Evolutionary conservation across 2,113 vertebrate genomes (phyloP), one percentile per base, ranked within the genome.

Genomic region (Xiphias gladius): DNA sequence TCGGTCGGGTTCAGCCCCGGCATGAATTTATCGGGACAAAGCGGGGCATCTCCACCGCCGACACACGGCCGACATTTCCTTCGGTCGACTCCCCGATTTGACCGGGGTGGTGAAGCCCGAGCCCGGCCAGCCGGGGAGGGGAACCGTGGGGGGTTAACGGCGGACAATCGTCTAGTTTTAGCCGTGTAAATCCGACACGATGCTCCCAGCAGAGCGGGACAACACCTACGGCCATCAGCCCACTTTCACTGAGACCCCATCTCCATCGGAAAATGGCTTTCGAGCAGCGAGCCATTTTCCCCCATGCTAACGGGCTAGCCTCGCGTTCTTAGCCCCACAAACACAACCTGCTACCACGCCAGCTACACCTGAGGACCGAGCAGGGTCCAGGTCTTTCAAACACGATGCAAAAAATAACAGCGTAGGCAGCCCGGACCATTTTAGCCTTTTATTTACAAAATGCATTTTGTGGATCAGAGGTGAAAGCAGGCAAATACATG

Each of bases 191-290:
- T 14, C 74, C 73, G 77, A 67, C 82, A 77, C 30, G 75, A 66
- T 41, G 83, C 70, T 37, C 6, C 54, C 43, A 6, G 2, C 64
- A 14, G 69, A 62, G 85, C 71, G 11, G 76, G 62, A 43, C 58
- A 41, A 50, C 79, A 83, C 67, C 83, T 74, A 1, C 76, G 73
- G 79, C 87, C 89, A 65, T 83, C 88, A 86, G 82, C 86, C 84
- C 88, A 37, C 83, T 75, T 74, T 73, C 85, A 67, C 82, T 2
- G 76, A 88, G 82, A 90, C 86, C 84, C 83, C 82, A 9, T 77
- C 28, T 88, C 72, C 81, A 73, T 68, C 64, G 89, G 85, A 93
- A 93, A 93, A 93, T 93, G 87, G 92, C 89, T 92, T 77, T 92
- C 86, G n/a, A 71, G 68, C 78, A 46, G 83, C 68, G 35, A 89